Conservation (phyloP, 2,797 vertebrate species). For the Nasua narica region DNA sequence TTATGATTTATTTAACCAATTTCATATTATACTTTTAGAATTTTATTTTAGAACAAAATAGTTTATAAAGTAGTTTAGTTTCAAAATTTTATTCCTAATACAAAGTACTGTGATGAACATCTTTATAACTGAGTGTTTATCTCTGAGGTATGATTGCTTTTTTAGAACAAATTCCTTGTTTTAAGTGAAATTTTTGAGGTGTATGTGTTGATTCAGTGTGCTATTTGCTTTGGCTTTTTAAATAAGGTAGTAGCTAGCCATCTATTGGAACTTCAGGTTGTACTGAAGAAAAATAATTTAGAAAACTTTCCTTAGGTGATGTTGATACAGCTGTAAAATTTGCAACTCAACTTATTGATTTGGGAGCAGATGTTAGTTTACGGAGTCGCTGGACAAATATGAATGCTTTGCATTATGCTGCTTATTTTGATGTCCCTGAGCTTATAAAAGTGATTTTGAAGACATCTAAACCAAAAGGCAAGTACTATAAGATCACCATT, state of each 20-base stretch:
- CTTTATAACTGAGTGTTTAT: neutral
- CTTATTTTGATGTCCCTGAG: conserved; percentile 97
- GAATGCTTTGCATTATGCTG: conserved; percentile 97
- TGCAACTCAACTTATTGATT: conserved; percentile 89
- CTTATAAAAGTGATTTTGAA: conserved; percentile 93
- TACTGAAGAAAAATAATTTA: conserved; percentile 34
- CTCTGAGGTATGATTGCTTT: neutral
- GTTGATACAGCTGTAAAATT: conserved; percentile 92
- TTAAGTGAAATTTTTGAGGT: neutral
- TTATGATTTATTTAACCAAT: neutral
- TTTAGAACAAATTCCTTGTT: neutral
- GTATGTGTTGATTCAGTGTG: neutral
- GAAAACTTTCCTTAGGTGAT: conserved; percentile 87
- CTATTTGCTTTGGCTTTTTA: conserved; percentile 15
- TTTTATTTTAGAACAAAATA: neutral
- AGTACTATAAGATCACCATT: conserved; percentile 36
- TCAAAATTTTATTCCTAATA: conserved; percentile 5
- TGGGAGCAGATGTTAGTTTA: conserved; percentile 92
- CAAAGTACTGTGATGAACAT: neutral
- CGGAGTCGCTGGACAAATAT: conserved; percentile 99
- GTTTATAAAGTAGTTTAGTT: neutral
- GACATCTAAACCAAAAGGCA: conserved; percentile 93
- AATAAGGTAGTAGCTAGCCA: neutral
- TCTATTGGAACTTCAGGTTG: neutral
- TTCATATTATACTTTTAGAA: neutral